A percentile compares a stretch with the other conserved stretches of the same genome.
Conservation (phyloP, 1,140 invertebrate genomes). For the Centruroides vittatus region DNA sequence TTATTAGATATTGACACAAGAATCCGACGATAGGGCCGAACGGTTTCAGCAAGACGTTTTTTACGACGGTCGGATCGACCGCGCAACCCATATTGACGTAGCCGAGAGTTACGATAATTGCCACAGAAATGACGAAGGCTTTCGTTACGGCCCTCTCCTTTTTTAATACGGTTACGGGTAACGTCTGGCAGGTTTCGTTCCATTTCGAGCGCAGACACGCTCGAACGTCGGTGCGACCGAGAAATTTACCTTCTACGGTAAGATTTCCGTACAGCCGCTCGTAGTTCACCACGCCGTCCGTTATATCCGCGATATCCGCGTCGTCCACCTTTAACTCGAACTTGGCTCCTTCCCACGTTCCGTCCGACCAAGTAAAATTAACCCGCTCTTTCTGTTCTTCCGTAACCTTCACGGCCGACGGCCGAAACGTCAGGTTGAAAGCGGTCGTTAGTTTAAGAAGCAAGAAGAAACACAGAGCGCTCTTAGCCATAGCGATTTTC, state of each 20-base stretch:
- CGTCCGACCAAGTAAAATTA: neutral
- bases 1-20: slow-evolving; percentile 65
- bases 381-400: neutral
- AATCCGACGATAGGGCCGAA: slow-evolving; percentile 70
- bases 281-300: neutral
- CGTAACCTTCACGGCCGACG: neutral
- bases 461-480: no score
- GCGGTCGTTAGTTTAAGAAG: no score
- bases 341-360: neutral
- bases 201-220: neutral
- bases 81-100: slow-evolving; percentile 92
- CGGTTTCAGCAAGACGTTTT: slow-evolving; percentile 51
- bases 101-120: slow-evolving; percentile 60
- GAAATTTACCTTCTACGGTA: neutral
- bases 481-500: no score
- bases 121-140: slow-evolving; percentile 51
- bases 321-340: neutral
- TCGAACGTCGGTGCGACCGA: neutral
- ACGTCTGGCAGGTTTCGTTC: neutral
- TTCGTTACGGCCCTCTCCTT: neutral
- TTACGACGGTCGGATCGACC: slow-evolving; percentile 57
- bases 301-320: no score
- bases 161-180: neutral
- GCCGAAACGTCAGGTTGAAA: neutral
- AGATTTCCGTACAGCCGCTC: neutral